Evolutionary conservation across 2,888 invertebrate species (phyloP).

Genomic region (Diarsia dahlii): DNA sequence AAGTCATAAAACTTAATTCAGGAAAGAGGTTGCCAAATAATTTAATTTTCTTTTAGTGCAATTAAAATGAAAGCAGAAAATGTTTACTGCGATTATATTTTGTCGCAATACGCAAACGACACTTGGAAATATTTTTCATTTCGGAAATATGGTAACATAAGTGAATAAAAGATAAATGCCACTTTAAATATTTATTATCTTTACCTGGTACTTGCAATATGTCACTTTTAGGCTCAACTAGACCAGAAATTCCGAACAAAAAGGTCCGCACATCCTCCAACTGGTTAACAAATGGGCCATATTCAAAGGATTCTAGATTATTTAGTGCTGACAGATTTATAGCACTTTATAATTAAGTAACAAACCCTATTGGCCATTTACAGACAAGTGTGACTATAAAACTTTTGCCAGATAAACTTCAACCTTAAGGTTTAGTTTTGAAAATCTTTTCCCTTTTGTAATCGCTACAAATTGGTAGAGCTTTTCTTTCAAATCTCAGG

Average conservation of each 20-base stretch:
- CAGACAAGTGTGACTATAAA: not conserved
- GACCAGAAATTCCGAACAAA: conserved; percentile 19
- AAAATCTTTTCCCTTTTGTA: not conserved
- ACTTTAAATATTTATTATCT: not conserved
- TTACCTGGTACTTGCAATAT: conserved; percentile 6
- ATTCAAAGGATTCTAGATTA: conserved; percentile 32
- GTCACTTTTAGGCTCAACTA: conserved; percentile 10
- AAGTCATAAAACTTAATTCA: conserved; percentile 21
- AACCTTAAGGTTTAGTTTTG: not conserved
- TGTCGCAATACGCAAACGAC: not conserved
- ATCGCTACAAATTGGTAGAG: not conserved
- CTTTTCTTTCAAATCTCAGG: not conserved
- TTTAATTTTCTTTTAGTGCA: not conserved
- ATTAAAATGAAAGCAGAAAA: conserved; percentile 14
- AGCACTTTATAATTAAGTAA: conserved; percentile 29
- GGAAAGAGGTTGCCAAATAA: conserved; percentile 23
- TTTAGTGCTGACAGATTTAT: conserved; percentile 42
- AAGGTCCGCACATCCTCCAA: conserved; percentile 18
- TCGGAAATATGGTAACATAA: not conserved
- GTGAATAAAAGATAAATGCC: not conserved
- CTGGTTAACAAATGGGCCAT: conserved; percentile 5
- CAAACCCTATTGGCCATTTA: conserved; percentile 21
- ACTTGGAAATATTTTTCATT: not conserved
- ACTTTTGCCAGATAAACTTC: not conserved
- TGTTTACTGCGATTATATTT: not conserved